Conservation (phyloP, 2,113 vertebrate genomes). For the Dinomys branickii region DNA sequence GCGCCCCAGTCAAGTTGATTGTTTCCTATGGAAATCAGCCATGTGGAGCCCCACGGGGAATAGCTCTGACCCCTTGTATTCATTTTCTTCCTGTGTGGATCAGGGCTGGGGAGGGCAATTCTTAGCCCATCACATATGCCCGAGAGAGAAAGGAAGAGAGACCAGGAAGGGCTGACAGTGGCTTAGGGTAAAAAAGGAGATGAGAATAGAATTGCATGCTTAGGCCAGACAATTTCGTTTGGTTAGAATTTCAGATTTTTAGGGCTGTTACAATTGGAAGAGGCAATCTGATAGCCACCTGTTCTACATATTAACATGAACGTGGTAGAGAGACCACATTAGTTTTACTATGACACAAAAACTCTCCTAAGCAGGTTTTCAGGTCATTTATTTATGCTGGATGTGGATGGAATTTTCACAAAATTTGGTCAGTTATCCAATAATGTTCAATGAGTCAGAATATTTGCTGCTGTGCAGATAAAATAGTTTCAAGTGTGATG, state of each 20-base stretch:
- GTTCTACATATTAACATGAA: background rate
- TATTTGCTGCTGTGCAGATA: background rate
- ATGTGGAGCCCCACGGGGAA: conserved; percentile 50
- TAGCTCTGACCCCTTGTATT: conserved; percentile 45
- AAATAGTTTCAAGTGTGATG: background rate
- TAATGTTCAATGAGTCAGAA: background rate
- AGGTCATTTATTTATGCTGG: background rate
- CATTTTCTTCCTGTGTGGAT: conserved; percentile 57
- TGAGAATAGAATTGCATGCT: background rate
- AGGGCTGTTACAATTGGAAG: background rate
- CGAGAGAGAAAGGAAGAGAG: background rate
- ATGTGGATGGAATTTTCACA: background rate
- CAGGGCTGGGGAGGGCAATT: background rate
- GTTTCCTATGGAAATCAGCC: conserved; percentile 81
- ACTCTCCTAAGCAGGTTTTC: background rate
- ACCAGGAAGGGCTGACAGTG: background rate
- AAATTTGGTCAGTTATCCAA: background rate
- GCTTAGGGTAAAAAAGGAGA: background rate
- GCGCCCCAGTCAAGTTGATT: conserved; percentile 51
- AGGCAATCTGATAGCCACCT: background rate
- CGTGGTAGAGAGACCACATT: background rate
- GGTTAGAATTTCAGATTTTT: background rate
- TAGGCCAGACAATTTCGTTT: background rate
- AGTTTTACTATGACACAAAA: background rate
- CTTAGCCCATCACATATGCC: background rate